These are phyloP conservation scores for Standfussiana lucernea DNA, from an alignment of 2,888 invertebrate species.

Conservation along the genomic window DNA sequence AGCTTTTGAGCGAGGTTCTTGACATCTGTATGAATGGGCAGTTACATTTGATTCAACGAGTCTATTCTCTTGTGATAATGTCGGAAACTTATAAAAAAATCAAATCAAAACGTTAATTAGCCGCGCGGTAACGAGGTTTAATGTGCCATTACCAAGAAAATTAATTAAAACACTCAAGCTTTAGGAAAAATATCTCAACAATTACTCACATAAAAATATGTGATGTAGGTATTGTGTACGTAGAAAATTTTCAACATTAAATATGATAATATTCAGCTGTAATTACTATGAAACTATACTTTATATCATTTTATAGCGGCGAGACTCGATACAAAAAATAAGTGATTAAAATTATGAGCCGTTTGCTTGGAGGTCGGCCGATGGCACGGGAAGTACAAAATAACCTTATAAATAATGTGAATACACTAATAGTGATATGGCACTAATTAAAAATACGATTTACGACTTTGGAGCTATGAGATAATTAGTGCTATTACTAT, in stretches of 20 bases:
- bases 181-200: conserved; percentile 63
- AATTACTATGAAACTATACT: conserved; percentile 62
- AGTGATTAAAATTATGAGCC: conserved; percentile 70
- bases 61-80: conserved; percentile 59
- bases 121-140: conserved; percentile 62
- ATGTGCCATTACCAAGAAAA: conserved; percentile 66
- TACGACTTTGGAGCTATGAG: conserved; percentile 69
- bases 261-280: conserved; percentile 59
- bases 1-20: conserved; percentile 54
- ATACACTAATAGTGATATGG: conserved; percentile 70
- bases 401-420: conserved; percentile 75
- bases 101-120: conserved; percentile 67
- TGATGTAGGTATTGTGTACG: conserved; percentile 59
- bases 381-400: conserved; percentile 76
- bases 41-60: conserved; percentile 56
- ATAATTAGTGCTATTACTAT: conserved; percentile 73
- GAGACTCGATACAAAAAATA: conserved; percentile 62
- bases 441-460: conserved; percentile 76
- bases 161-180: conserved; percentile 53
- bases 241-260: conserved; percentile 60
- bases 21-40: conserved; percentile 64
- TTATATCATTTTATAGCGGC: conserved; percentile 61
- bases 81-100: conserved; percentile 50
- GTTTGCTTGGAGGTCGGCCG: conserved; percentile 77
- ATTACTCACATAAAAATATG: conserved; percentile 62